Conservation (phyloP, 1,140 invertebrate genomes). For the Phymorhynchus buccinoides region DNA sequence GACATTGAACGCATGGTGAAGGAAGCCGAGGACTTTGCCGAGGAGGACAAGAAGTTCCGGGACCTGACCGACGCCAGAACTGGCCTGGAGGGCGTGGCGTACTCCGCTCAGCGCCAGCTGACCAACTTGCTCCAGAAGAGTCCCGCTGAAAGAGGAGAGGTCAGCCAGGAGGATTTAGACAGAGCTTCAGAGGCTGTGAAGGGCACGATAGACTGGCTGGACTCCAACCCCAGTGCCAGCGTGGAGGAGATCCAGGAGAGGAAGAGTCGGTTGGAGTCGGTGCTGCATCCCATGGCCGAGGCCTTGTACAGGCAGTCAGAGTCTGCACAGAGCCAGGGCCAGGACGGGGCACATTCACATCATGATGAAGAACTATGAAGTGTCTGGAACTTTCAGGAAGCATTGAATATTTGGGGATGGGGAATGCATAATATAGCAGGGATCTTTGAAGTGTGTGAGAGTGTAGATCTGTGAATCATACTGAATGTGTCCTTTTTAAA, state of each 20-base stretch:
- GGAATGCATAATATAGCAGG: not conserved
- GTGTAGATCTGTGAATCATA: not conserved
- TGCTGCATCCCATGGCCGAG: conserved; percentile 96
- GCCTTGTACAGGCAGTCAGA: conserved; percentile 93
- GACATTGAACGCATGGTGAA: conserved; percentile 98
- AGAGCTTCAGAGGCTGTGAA: conserved; percentile 95
- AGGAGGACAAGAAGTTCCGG: conserved; percentile 95
- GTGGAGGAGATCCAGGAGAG: conserved; percentile 94
- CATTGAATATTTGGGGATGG: not conserved
- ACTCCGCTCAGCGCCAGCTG: conserved; percentile 96
- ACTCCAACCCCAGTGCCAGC: conserved; percentile 94
- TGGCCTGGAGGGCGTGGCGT: conserved; percentile 94
- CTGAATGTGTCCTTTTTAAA: not conserved
- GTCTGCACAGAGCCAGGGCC: conserved; percentile 76
- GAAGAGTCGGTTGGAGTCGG: conserved; percentile 95
- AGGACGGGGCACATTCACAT: not conserved
- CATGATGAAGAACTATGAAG: not conserved
- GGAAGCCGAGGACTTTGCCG: conserved; percentile 94
- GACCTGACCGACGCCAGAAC: conserved; percentile 93
- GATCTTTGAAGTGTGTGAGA: not conserved
- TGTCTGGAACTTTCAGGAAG: not conserved
- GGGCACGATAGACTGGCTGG: conserved; percentile 97
- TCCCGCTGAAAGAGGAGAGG: conserved; percentile 96
- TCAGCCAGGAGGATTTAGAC: conserved; percentile 89
- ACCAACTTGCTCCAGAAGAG: conserved; percentile 82